Evolutionary conservation across 1,140 invertebrate genomes (phyloP).

Genomic region (Caenorhabditis briggsae): DNA sequence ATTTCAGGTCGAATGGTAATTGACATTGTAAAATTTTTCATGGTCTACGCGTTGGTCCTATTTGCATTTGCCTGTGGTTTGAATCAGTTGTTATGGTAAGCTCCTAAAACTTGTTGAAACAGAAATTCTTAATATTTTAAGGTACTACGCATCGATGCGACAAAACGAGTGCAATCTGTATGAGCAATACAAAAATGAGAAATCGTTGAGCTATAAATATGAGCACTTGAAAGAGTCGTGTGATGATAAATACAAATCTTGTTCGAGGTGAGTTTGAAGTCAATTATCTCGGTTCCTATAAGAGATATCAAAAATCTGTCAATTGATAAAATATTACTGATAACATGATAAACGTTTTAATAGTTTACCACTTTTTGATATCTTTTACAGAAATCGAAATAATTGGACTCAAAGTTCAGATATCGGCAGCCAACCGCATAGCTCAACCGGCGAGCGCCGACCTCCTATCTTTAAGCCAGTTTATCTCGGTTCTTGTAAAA

Average conservation of each 20-base stretch:
- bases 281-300: no score
- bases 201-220: constrained; percentile 79
- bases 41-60: constrained; percentile 90
- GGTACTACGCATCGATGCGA: constrained; percentile 44
- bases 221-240: constrained; percentile 86
- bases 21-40: constrained; percentile 93
- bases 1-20: constrained; percentile 87
- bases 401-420: background rate
- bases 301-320: no score
- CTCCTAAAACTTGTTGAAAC: no score
- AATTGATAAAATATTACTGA: no score
- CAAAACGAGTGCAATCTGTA: constrained; percentile 24
- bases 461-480: no score
- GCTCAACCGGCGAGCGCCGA: no score
- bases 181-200: constrained; percentile 58
- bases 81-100: constrained; percentile 95
- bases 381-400: background rate
- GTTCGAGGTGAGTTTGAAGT: constrained; percentile 83
- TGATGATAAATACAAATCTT: constrained; percentile 85
- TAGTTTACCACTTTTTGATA: no score
- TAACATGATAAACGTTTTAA: no score
- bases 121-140: no score
- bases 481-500: no score
- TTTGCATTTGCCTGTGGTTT: constrained; percentile 96
- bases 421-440: no score